Base-by-base conservation (phyloP, 2,888 invertebrate species). In the Chrysolina haemoptera region DNA sequence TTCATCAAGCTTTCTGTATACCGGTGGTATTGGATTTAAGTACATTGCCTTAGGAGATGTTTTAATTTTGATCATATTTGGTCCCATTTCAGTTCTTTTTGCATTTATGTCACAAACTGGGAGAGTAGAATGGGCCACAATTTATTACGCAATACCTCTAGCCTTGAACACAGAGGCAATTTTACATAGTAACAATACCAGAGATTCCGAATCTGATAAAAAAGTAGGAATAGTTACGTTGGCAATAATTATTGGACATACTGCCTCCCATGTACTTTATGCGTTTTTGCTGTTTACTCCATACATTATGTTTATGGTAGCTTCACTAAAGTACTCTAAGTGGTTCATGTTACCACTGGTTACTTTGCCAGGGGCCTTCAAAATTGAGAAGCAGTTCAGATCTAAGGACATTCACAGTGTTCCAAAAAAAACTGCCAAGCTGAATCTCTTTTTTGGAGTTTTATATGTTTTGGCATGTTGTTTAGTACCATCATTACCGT, bases 91-190 rank as follows among this genome's bases (percentile, higher is more conserved):
- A 22, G 97, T 98, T 20, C 91, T 98, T 18, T 98, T 98, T 89
- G 95, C 98, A 2, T 98, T 95, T 85, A 92, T 98, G 90, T 93
- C 96, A 35, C 98, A 98, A 89, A 96, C 97, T 0, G 98, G 98
- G 5, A 91, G 93, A 77, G 92, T 97, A n/a, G 95, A 96, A 84
- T 94, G 95, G 94, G 93, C 94, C 62, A 95, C 96, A 0, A 94
- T 98, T 82, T 94, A 96, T 83, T 98, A 98, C 89, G 97, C 98
- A 27, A 93, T 98, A 83, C 98, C 98, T 8, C 88, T 98, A 76
- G 98, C 98, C 11, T 88, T 98, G 22, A 98, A 97, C 84, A 97
- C 97, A 1, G 98, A 98, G 87, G 98, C 98, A 66, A 98, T 98
- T 84, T 89, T 98, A 72, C 98, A 98, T 86, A 95, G 96, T 84